Conservation (phyloP, 2,113 vertebrate species). For the Prionailurus viverrinus region DNA sequence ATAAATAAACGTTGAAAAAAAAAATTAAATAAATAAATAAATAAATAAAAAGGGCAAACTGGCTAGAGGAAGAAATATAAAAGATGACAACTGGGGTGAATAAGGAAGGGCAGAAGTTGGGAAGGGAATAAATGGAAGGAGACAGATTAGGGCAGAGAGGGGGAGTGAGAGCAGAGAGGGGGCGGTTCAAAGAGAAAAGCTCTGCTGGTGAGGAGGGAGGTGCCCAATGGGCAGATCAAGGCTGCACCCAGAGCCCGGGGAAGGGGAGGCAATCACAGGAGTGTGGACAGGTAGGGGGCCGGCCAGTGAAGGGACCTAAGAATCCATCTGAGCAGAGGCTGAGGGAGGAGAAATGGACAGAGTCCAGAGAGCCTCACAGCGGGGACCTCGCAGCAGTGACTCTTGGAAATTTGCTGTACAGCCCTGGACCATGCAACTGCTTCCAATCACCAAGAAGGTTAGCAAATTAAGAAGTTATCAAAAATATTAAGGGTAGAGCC, state of each 20-base stretch:
- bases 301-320: background rate
- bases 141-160: background rate
- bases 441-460: slow-evolving; percentile 74
- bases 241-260: background rate
- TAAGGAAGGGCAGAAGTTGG: slow-evolving; percentile 42
- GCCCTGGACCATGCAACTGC: slow-evolving; percentile 59
- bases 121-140: background rate
- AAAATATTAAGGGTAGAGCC: slow-evolving; percentile 49
- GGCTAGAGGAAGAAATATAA: background rate
- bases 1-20: too few relatives aligned
- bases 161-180: background rate
- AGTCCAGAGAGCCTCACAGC: background rate
- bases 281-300: background rate
- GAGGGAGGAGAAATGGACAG: background rate
- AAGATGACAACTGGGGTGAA: background rate
- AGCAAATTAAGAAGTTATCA: slow-evolving; percentile 60
- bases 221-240: background rate
- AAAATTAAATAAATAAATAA: too few relatives aligned
- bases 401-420: slow-evolving; percentile 7
- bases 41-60: background rate
- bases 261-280: slow-evolving; percentile 7
- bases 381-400: background rate
- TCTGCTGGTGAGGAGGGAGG: background rate
- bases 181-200: background rate
- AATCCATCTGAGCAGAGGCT: background rate